Conservation (phyloP, 1,140 invertebrate species). For the Eupristina koningsbergeri region DNA sequence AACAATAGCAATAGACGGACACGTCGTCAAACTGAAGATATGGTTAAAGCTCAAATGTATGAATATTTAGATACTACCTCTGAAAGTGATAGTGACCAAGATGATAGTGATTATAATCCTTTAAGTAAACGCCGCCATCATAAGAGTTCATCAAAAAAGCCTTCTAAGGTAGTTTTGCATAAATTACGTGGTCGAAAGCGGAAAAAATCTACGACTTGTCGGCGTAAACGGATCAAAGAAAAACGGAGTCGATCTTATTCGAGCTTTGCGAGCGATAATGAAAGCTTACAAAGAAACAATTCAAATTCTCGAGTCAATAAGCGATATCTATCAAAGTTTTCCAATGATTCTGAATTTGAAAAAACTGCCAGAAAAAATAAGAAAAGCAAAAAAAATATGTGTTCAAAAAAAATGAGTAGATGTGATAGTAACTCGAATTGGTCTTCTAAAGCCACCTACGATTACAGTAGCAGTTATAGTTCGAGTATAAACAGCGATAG, state of each 20-base stretch:
- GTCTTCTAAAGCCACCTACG: slow-evolving; percentile 12
- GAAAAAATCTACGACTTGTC: slow-evolving; percentile 51
- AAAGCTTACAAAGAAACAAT: background rate
- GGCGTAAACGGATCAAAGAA: slow-evolving; percentile 22
- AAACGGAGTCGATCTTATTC: slow-evolving; percentile 40
- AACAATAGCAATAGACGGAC: background rate
- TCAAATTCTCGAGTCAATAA: slow-evolving; percentile 15
- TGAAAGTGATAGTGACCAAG: slow-evolving; percentile 51
- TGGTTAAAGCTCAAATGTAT: slow-evolving; percentile 13
- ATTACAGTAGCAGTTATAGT: slow-evolving; percentile 48
- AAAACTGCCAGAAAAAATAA: slow-evolving; percentile 32
- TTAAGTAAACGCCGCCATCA: slow-evolving; percentile 40
- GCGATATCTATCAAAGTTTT: slow-evolving; percentile 20
- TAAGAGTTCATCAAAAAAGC: slow-evolving; percentile 49
- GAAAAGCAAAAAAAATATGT: slow-evolving; percentile 34
- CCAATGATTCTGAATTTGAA: slow-evolving; percentile 6
- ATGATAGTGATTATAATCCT: slow-evolving; percentile 57
- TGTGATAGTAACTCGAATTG: background rate
- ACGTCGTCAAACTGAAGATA: slow-evolving; percentile 16
- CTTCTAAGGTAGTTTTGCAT: slow-evolving; percentile 31
- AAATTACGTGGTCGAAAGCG: slow-evolving; percentile 40
- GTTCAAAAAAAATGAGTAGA: slow-evolving; percentile 45
- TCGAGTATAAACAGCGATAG: slow-evolving; percentile 25
- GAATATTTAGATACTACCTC: slow-evolving; percentile 21
- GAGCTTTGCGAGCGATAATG: slow-evolving; percentile 50